Conservation (phyloP, 2,888 invertebrate genomes). For the Brachycybe producta region DNA sequence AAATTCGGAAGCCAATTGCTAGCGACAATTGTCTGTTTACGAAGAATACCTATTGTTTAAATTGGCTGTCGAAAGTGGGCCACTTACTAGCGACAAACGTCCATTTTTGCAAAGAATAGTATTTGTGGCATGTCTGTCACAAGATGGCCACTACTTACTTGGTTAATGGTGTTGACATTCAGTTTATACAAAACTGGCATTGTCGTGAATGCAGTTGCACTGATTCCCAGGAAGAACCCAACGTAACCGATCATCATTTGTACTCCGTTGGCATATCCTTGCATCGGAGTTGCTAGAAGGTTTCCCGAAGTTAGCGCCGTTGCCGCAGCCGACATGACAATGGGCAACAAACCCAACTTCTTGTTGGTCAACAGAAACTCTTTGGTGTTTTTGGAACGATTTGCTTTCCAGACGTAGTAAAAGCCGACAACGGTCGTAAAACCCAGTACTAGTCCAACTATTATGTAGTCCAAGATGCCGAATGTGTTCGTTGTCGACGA, state of each 20-base stretch:
- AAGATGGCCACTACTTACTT: too few species aligned
- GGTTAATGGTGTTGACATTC: conserved; percentile 1
- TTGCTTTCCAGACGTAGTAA: conserved; percentile 11
- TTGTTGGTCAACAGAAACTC: conserved; percentile 11
- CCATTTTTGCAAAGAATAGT: too few species aligned
- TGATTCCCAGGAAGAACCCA: not conserved
- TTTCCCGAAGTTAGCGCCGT: conserved; percentile 5
- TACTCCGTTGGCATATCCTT: conserved; percentile 8
- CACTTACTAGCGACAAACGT: too few species aligned
- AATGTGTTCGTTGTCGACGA: too few species aligned
- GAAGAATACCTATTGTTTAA: too few species aligned
- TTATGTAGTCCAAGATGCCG: conserved; percentile 5
- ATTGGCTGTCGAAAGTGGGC: too few species aligned
- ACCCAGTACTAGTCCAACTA: not conserved
- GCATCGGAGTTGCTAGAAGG: conserved; percentile 9
- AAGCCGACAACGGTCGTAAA: conserved; percentile 1
- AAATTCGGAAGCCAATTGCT: too few species aligned
- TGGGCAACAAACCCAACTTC: not conserved
- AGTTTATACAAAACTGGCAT: conserved; percentile 4
- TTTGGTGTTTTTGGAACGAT: not conserved
- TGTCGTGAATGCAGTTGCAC: not conserved
- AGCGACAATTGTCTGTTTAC: too few species aligned
- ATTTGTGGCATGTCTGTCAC: too few species aligned
- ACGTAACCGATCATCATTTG: not conserved
- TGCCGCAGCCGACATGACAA: conserved; percentile 12